Evolutionary conservation across 2,797 vertebrate species (phyloP).

Genomic region (Enteromius argenteus): DNA sequence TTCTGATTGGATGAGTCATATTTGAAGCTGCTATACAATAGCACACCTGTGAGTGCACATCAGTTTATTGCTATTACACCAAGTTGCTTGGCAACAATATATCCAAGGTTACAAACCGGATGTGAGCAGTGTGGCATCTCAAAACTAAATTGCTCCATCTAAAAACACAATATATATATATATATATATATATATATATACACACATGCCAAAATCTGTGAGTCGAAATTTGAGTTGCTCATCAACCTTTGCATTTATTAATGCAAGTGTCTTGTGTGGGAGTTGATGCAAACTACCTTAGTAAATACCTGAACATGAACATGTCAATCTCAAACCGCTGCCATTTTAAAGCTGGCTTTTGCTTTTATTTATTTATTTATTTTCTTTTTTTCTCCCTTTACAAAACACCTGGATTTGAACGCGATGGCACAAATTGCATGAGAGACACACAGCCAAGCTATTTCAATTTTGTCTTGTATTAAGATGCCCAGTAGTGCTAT

Average conservation of each 20-base stretch:
- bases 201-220: neutral
- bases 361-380: neutral
- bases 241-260: conserved; percentile 23
- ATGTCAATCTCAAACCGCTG: neutral
- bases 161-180: neutral
- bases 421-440: neutral
- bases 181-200: too few species aligned
- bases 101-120: neutral
- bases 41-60: conserved; percentile 1
- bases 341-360: neutral
- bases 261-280: conserved; percentile 15
- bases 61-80: neutral
- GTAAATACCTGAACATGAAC: neutral
- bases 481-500: conserved; percentile 43
- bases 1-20: neutral
- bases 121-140: neutral
- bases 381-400: neutral
- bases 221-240: conserved; percentile 5
- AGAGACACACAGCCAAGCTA: neutral
- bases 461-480: conserved; percentile 44
- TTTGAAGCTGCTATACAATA: neutral
- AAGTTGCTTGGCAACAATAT: conserved; percentile 8
- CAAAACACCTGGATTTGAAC: neutral
- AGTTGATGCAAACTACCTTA: conserved; percentile 10
- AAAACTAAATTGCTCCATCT: neutral